Evolutionary conservation across 2,888 invertebrate genomes (phyloP).

Genomic region (Patella caerulea): DNA sequence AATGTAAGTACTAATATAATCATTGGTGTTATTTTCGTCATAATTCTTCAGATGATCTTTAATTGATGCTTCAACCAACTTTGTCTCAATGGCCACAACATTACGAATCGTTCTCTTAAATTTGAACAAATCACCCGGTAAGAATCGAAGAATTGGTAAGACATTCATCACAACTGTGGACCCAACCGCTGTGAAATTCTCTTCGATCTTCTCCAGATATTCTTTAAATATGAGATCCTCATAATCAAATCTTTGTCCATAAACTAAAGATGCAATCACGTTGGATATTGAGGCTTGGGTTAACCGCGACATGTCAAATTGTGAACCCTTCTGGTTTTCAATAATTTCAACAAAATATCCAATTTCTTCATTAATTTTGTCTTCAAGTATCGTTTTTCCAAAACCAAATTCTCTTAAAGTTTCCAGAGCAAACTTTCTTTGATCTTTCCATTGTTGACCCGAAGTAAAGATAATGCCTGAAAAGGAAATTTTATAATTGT

Average conservation of each 20-base stretch:
- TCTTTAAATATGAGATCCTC: slow-evolving; percentile 16
- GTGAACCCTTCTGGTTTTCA: not conserved
- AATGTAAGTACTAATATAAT: slow-evolving; percentile 46
- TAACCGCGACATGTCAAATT: slow-evolving; percentile 15
- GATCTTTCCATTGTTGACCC: slow-evolving; percentile 23
- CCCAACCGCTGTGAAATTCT: slow-evolving; percentile 8
- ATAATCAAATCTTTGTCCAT: slow-evolving; percentile 27
- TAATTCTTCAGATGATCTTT: slow-evolving; percentile 28
- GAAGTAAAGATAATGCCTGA: not conserved
- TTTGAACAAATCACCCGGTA: slow-evolving; percentile 44
- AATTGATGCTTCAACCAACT: slow-evolving; percentile 25
- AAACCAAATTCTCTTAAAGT: slow-evolving; percentile 25
- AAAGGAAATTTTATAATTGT: too few relatives aligned
- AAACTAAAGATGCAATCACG: slow-evolving; percentile 23
- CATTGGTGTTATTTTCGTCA: slow-evolving; percentile 37
- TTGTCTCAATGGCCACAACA: slow-evolving; percentile 7
- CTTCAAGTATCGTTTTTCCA: slow-evolving; percentile 21
- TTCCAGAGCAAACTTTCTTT: slow-evolving; percentile 19
- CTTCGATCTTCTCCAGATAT: slow-evolving; percentile 15
- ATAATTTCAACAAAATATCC: slow-evolving; percentile 12
- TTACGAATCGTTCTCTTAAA: slow-evolving; percentile 30
- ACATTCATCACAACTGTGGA: slow-evolving; percentile 18
- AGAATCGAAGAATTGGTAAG: slow-evolving; percentile 36
- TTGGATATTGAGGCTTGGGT: slow-evolving; percentile 20
- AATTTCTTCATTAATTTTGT: slow-evolving; percentile 24